Conservation (phyloP, 2,113 vertebrate species). For the Ptychochromis oligacanthus region DNA sequence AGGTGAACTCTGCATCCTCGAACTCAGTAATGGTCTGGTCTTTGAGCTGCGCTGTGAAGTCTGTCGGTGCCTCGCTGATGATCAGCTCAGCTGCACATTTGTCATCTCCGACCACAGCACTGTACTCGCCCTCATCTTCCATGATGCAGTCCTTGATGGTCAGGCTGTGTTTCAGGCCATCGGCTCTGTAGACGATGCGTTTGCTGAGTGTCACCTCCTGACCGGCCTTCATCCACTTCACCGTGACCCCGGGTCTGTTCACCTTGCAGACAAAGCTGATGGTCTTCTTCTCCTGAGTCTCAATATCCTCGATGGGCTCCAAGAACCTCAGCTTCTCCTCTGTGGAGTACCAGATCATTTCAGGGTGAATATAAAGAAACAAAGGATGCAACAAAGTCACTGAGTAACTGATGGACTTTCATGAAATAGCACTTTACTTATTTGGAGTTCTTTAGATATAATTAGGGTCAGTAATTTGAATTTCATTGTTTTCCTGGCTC, state of each 20-base stretch:
- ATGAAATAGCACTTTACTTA: neutral
- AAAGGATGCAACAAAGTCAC: neutral
- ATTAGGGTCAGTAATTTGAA: neutral
- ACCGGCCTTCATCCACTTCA: slow-evolving; percentile 93
- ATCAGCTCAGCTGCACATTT: slow-evolving; percentile 92
- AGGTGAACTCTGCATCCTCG: slow-evolving; percentile 93
- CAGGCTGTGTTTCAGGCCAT: slow-evolving; percentile 92
- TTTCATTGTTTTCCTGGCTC: neutral
- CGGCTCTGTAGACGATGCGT: slow-evolving; percentile 88
- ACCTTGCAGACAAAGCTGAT: slow-evolving; percentile 95
- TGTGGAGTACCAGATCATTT: slow-evolving; percentile 60
- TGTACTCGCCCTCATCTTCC: slow-evolving; percentile 95
- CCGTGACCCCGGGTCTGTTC: slow-evolving; percentile 89
- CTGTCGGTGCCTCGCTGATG: slow-evolving; percentile 95
- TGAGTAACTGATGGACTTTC: neutral
- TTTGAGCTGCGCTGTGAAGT: slow-evolving; percentile 89
- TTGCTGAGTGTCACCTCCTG: slow-evolving; percentile 90
- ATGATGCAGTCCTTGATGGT: slow-evolving; percentile 93
- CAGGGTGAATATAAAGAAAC: neutral
- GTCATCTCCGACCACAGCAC: slow-evolving; percentile 88
- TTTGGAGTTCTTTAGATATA: neutral
- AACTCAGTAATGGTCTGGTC: slow-evolving; percentile 98
- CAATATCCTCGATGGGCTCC: slow-evolving; percentile 91
- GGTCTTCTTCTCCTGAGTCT: slow-evolving; percentile 97
- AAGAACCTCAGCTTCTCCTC: slow-evolving; percentile 93